A percentile compares a stretch with the other conserved stretches of the same genome.
phyloP scores from a whole-genome alignment of 2,888 invertebrate species.

The Philonicus albiceps region DNA sequence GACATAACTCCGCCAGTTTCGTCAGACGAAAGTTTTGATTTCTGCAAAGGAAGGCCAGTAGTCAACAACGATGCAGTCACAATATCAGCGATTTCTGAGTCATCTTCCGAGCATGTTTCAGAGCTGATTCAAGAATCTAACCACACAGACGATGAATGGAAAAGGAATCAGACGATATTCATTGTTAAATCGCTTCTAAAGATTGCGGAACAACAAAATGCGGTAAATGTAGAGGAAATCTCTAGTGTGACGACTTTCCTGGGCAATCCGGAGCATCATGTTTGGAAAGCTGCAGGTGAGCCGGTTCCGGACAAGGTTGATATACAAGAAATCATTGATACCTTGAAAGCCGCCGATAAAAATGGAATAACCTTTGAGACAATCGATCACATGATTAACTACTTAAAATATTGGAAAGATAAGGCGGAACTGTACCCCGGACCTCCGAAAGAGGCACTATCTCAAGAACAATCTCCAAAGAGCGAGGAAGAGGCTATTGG shows the following conservation, averaged over 20 bases:
- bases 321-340: conserved; percentile 35
- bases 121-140: not conserved
- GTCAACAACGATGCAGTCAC: not conserved
- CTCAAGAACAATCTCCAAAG: not conserved
- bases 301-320: not conserved
- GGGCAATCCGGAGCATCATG: conserved; percentile 34
- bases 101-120: not conserved
- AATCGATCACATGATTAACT: conserved; percentile 48
- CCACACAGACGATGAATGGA: not conserved
- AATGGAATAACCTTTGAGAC: conserved; percentile 44
- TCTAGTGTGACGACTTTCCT: conserved; percentile 45
- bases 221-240: not conserved
- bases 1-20: conserved; percentile 45
- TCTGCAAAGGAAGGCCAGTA: conserved; percentile 44
- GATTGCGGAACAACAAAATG: not conserved
- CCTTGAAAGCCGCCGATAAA: conserved; percentile 43
- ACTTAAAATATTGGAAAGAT: conserved; percentile 28
- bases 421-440: not conserved
- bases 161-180: not conserved
- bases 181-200: not conserved
- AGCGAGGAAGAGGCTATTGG: not conserved
- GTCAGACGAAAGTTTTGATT: conserved; percentile 49
- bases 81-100: not conserved
- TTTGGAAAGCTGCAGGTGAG: conserved; percentile 26
- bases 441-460: not conserved